Evolutionary conservation across 2,797 vertebrate species (phyloP).

Genomic region (Sitta carolinensis): DNA sequence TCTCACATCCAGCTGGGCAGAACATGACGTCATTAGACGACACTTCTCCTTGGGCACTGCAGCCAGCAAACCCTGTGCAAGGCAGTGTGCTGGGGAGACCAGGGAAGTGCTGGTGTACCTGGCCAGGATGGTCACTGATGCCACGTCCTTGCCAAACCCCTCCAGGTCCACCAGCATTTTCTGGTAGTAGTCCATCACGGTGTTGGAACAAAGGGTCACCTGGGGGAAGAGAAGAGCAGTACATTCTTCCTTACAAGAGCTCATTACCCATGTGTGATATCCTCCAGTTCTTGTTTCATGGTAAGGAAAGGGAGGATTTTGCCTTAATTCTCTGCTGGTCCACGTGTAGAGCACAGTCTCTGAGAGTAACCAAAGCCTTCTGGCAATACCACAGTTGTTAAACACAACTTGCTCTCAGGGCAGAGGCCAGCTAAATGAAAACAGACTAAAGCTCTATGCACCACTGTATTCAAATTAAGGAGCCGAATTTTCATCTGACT

Average conservation of each 20-base stretch:
- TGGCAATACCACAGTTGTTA: background rate
- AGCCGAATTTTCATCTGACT: background rate
- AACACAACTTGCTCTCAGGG: background rate
- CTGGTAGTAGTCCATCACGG: slow-evolving; percentile 76
- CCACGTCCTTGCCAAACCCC: slow-evolving; percentile 80
- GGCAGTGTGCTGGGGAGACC: background rate
- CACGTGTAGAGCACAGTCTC: background rate
- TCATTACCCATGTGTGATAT: fast-evolving
- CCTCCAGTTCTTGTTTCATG: fast-evolving
- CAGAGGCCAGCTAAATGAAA: background rate
- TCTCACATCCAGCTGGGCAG: background rate
- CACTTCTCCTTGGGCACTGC: background rate
- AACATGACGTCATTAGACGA: background rate
- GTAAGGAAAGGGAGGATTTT: background rate
- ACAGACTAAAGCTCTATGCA: background rate
- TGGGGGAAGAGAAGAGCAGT: slow-evolving; percentile 52
- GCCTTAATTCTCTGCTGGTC: background rate
- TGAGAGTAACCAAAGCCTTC: background rate
- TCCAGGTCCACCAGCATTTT: slow-evolving; percentile 83
- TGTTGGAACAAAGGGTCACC: slow-evolving; percentile 92
- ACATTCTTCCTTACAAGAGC: background rate
- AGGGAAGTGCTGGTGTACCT: slow-evolving; percentile 73
- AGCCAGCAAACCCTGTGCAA: background rate
- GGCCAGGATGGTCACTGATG: slow-evolving; percentile 80
- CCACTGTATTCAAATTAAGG: background rate